These are phyloP conservation scores for Diceros bicornis DNA, from an alignment of 2,797 vertebrate genomes.

Conservation along the genomic window DNA sequence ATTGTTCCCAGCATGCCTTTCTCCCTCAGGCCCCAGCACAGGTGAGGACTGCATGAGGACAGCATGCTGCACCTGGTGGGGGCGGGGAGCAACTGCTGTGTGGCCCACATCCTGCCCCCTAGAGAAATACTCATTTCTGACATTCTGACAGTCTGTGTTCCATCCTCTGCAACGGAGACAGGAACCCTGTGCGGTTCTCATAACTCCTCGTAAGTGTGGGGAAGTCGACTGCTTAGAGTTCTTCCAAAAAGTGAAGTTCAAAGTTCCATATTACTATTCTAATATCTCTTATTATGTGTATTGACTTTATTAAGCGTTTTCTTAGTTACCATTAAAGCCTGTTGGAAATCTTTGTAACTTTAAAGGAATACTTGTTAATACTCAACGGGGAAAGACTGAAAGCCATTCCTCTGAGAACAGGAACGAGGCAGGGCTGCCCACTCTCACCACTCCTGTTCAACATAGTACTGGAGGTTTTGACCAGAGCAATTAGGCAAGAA, in stretches of 20 bases:
- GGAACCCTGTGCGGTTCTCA: accelerated
- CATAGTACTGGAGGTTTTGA: no score
- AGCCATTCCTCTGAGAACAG: no score
- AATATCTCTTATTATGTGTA: not conserved
- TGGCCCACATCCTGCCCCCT: not conserved
- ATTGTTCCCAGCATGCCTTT: not conserved
- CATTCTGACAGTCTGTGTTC: not conserved
- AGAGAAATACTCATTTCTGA: not conserved
- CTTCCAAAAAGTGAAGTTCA: not conserved
- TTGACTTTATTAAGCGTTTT: not conserved
- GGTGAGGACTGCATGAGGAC: accelerated
- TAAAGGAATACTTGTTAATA: not conserved
- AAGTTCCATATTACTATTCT: not conserved
- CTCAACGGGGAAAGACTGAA: no score
- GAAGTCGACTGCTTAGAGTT: not conserved
- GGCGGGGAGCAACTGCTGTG: no score
- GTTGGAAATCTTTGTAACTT: not conserved
- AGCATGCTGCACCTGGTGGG: not conserved
- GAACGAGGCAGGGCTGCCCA: no score
- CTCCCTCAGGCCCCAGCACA: not conserved
- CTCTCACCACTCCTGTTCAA: no score
- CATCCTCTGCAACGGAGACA: not conserved
- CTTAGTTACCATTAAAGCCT: not conserved
- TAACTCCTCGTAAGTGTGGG: not conserved
- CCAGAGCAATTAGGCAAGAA: no score